Evolutionary conservation across 1,140 invertebrate species (phyloP), one percentile per base, ranked within the genome.

Genomic region (Musca vetustissima): DNA sequence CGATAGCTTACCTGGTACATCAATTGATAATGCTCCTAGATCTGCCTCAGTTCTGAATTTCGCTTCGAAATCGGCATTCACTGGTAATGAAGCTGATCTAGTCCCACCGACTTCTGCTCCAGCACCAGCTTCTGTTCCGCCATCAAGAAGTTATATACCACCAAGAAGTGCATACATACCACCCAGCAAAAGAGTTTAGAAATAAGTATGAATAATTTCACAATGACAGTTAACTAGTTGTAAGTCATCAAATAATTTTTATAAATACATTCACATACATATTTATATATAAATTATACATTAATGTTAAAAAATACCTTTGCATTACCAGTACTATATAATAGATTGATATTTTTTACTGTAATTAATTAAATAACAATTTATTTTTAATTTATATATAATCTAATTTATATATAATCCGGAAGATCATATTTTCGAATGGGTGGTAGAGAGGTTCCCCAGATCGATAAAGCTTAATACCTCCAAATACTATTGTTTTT

Each of bases 151-250:
- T 14, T 59, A 72, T 17, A 49, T 50, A 66, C 61, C 68, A 61
- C 72, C 76, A 72, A 72, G 71, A 75, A 57, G 64, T 73, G 64
- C 74, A 64, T 79, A 78, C 59, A 71, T 79, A 71, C 76, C 77
- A 66, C 73, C 75, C 15, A 70, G 64, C 68, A 73, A 75, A 69
- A 75, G 74, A 70, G 73, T 73, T 66, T 73, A 66, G 47, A 17
- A 32, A 59, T 48, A 15, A 21, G 32, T 57, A n/a, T 28, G 8
- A 28, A 4, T 28, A 4, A 28, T 28, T 28, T 28, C 52, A 19
- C n/a, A 36, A 49, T 57, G 15, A 61, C 47, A 57, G 32, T 68
- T 71, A 19, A 28, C 9, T 69, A 66, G 67, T 69, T 71, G 50
- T 71, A 71, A 53, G 15, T 17, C 36, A 4, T 36, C 9, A 59